These are phyloP conservation scores for Oxycera nigricornis DNA, from an alignment of 2,888 invertebrate genomes.

Conservation along the genomic window DNA sequence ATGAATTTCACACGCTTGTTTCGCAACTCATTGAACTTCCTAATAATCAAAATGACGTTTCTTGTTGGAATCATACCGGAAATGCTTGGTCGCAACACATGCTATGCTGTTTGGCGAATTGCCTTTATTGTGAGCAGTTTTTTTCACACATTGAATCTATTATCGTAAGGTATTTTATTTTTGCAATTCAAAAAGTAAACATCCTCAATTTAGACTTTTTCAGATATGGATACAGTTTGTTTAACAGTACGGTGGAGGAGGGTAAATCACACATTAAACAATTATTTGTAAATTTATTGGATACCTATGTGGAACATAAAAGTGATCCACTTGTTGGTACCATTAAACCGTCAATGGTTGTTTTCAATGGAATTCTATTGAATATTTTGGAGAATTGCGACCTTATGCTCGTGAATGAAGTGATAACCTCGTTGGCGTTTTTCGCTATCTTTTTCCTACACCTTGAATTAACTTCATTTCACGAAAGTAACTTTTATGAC, in stretches of 20 bases:
- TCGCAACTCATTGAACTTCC: constrained; percentile 72
- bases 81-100: constrained; percentile 80
- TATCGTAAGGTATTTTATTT: too few species aligned
- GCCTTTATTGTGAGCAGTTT: constrained; percentile 79
- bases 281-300: constrained; percentile 66
- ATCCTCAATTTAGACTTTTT: constrained; percentile 30
- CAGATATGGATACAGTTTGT: constrained; percentile 77
- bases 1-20: too few species aligned
- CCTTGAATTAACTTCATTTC: too few species aligned
- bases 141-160: constrained; percentile 76
- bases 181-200: too few species aligned
- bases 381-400: constrained; percentile 77
- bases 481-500: too few species aligned
- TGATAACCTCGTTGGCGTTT: constrained; percentile 73
- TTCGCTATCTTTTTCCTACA: too few species aligned
- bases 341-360: constrained; percentile 93
- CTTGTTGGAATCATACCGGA: constrained; percentile 53
- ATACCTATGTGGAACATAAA: constrained; percentile 87
- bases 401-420: constrained; percentile 90
- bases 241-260: constrained; percentile 73
- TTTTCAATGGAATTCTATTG: constrained; percentile 83
- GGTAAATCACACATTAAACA: constrained; percentile 69
- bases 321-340: constrained; percentile 95
- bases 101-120: constrained; percentile 87
- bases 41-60: constrained; percentile 54